Evolutionary conservation across 1,140 invertebrate species (phyloP), one percentile per base, ranked within the genome.

Genomic region (Papilio machaon): DNA sequence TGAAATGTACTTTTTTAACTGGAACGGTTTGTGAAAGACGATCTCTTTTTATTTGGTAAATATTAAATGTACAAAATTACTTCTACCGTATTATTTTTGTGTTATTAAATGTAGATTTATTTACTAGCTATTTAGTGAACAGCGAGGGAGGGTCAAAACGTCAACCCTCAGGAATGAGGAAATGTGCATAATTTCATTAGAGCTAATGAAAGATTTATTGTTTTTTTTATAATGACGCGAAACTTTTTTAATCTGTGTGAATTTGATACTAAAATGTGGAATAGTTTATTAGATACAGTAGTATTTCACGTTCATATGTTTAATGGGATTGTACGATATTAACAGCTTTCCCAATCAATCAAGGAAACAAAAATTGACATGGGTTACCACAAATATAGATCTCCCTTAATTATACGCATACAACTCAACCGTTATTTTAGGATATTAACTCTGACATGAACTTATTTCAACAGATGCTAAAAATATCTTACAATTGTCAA

Each of bases 11-110:
- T 30, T 30, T 30, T 30, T 30, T 30, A 30, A 30, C 10, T 30
- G 19, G 10, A 64, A 64, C 60, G 23, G 23, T 64, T 64, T 10
- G 60, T 30, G 60, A 13, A 30, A 64, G 80, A 85, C 64, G 85
- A 91, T 92, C 89, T 90, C 88, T 60, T 86, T 86, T 88, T 49
- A 85, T 90, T 86, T 92, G 89, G 89, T 92, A 89, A 88, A 85
- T 83, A 81, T 78, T 19, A 10, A 30, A 38, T 52, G 11, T 38
- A 17, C 30, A 38, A 60, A 64, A 43, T 23, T 47, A 17, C 17
- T 19, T 49, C 70, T 6, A 73, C 23, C 23, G 23, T 73, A 46
- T 23, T 35, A 30, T 47, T 73, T 73, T 49, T 49, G 11, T 49
- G 11, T 49, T 49, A 49, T 9, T 54, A n/a, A 17, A 47, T 47